Conservation (phyloP, 2,888 invertebrate genomes). For the Dorcus hopei region DNA sequence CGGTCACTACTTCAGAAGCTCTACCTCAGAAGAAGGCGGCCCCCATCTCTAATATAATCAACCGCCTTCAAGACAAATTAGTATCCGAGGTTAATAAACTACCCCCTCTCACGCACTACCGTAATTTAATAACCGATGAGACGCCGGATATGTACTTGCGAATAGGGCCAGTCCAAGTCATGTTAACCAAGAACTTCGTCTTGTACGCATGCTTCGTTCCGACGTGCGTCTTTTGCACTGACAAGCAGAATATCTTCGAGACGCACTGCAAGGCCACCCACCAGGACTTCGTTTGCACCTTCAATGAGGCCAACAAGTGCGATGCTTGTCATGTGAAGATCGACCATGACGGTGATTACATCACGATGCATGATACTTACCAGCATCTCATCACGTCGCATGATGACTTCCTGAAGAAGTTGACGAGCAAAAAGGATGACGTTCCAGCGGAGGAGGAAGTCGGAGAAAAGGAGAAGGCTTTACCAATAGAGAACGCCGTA, state of each 20-base stretch:
- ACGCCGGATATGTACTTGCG: background rate
- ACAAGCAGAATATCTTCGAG: conserved; percentile 35
- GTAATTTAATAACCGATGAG: background rate
- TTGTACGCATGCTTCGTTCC: conserved; percentile 39
- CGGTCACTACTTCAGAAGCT: background rate
- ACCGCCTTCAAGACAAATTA: conserved; percentile 23
- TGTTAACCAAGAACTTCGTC: conserved; percentile 15
- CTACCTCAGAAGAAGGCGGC: conserved; percentile 12
- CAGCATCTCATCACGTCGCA: conserved; percentile 23
- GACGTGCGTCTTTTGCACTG: conserved; percentile 37
- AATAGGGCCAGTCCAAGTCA: conserved; percentile 23
- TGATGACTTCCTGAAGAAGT: conserved; percentile 5
- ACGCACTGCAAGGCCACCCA: conserved; percentile 42
- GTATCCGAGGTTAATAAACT: conserved; percentile 14
- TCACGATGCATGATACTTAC: conserved; percentile 21
- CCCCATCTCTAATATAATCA: conserved; percentile 21
- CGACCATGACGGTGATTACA: conserved; percentile 7
- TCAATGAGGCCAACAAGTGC: conserved; percentile 13
- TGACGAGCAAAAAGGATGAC: background rate
- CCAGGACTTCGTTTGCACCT: conserved; percentile 6
- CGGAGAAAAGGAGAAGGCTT: background rate
- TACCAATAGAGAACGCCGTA: background rate
- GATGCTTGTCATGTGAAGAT: conserved; percentile 21
- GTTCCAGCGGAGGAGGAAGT: background rate
- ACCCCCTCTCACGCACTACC: conserved; percentile 29